Evolutionary conservation across 2,888 invertebrate species (phyloP).

Genomic region (Creontiades dilutus): DNA sequence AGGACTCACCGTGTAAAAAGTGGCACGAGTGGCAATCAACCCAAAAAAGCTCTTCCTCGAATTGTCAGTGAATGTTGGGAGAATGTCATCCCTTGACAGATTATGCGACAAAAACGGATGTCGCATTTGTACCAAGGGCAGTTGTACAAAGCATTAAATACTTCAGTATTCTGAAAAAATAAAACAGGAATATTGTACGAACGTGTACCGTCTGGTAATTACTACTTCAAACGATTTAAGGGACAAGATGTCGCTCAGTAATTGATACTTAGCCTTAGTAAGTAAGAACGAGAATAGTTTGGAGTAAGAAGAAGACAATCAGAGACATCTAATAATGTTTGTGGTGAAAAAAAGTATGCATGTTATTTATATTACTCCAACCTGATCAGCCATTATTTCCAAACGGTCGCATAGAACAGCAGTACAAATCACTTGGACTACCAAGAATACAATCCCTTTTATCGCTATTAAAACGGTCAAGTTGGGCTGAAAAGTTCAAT

Average conservation of each 20-base stretch:
- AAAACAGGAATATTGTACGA: background rate
- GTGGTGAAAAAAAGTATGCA: background rate
- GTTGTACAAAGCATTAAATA: conserved; percentile 52
- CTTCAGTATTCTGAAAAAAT: conserved; percentile 34
- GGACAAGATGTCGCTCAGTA: too few relatives aligned
- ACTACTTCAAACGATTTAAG: too few relatives aligned
- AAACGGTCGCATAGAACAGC: background rate
- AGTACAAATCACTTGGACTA: conserved; percentile 38
- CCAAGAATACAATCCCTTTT: conserved; percentile 52
- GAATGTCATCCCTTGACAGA: conserved; percentile 33
- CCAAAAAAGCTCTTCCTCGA: conserved; percentile 38
- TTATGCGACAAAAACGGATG: background rate
- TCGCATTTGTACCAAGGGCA: conserved; percentile 44
- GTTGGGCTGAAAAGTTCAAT: conserved; percentile 21
- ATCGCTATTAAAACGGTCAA: conserved; percentile 7
- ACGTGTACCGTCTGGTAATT: too few relatives aligned
- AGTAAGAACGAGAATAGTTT: too few relatives aligned
- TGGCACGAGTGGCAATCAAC: conserved; percentile 52
- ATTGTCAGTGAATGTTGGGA: background rate
- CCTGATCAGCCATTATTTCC: conserved; percentile 61
- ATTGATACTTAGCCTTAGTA: too few relatives aligned
- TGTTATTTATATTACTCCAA: background rate
- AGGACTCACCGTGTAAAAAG: conserved; percentile 57
- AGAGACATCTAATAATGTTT: too few relatives aligned
- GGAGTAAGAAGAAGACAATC: too few relatives aligned